Percentiles rank a stretch among this genome's conserved stretches.
phyloP scores from a whole-genome alignment of 2,797 vertebrate genomes.

The Sparus aurata region DNA sequence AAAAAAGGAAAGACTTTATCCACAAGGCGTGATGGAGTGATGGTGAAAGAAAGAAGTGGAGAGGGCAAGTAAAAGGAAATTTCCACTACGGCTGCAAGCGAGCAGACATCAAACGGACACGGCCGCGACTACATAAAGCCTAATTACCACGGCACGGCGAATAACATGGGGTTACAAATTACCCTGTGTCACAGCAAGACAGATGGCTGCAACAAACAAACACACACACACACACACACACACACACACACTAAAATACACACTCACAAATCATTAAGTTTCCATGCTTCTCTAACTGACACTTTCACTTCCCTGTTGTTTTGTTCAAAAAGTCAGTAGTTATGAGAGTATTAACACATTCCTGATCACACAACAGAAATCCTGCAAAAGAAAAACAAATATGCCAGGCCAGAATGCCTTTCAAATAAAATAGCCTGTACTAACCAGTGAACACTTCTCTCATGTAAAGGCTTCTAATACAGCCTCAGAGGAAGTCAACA shows the following conservation, averaged over 20 bases:
- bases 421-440: not conserved
- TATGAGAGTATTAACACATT: constrained; percentile 7
- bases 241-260: not conserved
- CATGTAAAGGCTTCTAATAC: not conserved
- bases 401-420: not conserved
- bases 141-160: constrained; percentile 32
- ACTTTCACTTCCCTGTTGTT: constrained; percentile 50
- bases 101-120: constrained; percentile 37
- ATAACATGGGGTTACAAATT: constrained; percentile 53
- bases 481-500: not conserved
- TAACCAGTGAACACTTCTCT: too few species aligned
- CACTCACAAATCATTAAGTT: constrained; percentile 3
- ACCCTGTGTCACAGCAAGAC: constrained; percentile 43
- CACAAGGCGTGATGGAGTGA: constrained; percentile 29
- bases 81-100: constrained; percentile 32
- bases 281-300: not conserved
- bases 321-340: constrained; percentile 2
- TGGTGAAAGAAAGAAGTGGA: constrained; percentile 1
- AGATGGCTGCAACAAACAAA: constrained; percentile 27
- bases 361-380: not conserved
- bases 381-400: not conserved
- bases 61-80: constrained; percentile 24
- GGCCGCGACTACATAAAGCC: constrained; percentile 28
- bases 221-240: constrained; percentile 7
- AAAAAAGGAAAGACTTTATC: constrained; percentile 13